A percentile compares a stretch with the other conserved stretches of the same genome.
phyloP scores from a whole-genome alignment of 2,888 invertebrate genomes.

The Acleris laterana region DNA sequence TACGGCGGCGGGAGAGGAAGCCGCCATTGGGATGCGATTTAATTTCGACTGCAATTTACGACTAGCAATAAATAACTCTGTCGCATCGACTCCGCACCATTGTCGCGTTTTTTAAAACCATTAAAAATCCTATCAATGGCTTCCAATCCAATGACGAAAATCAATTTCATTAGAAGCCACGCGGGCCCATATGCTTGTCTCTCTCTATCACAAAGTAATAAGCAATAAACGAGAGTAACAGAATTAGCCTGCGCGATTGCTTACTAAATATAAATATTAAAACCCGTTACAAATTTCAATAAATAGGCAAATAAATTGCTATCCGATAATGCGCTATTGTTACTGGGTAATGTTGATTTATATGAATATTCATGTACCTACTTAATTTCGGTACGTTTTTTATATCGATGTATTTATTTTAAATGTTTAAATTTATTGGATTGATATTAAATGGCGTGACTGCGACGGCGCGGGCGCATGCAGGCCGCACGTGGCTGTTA shows the following conservation, averaged over 20 bases:
- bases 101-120: slow-evolving; percentile 81
- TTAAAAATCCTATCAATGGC: slow-evolving; percentile 81
- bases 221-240: slow-evolving; percentile 53
- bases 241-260: slow-evolving; percentile 51
- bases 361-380: slow-evolving; percentile 81
- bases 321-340: slow-evolving; percentile 77
- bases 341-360: slow-evolving; percentile 78
- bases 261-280: slow-evolving; percentile 63
- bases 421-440: slow-evolving; percentile 50
- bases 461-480: slow-evolving; percentile 43
- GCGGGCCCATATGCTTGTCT: slow-evolving; percentile 53
- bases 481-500: slow-evolving; percentile 34
- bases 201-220: slow-evolving; percentile 54
- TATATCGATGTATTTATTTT: slow-evolving; percentile 42
- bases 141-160: slow-evolving; percentile 70
- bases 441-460: slow-evolving; percentile 53
- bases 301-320: slow-evolving; percentile 82
- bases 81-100: slow-evolving; percentile 69
- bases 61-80: slow-evolving; percentile 75
- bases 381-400: slow-evolving; percentile 53
- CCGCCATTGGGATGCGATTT: slow-evolving; percentile 73
- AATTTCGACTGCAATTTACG: slow-evolving; percentile 80
- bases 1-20: slow-evolving; percentile 59
- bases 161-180: slow-evolving; percentile 64
- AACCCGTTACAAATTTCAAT: slow-evolving; percentile 81